phyloP scores from a whole-genome alignment of 2,888 invertebrate species.

The Tridacna crocea region DNA sequence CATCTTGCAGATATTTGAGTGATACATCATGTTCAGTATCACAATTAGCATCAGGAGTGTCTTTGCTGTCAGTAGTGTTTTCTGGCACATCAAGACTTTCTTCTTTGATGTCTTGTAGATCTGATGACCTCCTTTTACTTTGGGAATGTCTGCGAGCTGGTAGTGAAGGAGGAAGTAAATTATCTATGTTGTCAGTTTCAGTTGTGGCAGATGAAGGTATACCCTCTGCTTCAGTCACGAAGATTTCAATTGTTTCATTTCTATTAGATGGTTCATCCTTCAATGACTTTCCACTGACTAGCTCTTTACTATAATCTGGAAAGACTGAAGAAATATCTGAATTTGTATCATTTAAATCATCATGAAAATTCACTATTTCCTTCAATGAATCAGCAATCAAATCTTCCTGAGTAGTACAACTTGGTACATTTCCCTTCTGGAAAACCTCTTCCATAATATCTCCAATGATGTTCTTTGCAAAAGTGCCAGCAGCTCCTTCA shows the following conservation, averaged over 20 bases:
- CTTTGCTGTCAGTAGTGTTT: neutral
- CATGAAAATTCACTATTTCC: too few species aligned
- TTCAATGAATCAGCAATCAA: neutral
- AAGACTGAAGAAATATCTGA: too few species aligned
- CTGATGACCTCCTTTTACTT: neutral
- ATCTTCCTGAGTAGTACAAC: neutral
- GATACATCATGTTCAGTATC: too few species aligned
- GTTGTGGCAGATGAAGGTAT: neutral
- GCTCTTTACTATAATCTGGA: too few species aligned
- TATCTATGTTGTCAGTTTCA: too few species aligned
- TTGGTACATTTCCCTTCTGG: neutral
- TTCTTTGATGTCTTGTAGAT: conserved; percentile 15
- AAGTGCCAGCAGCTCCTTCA: neutral
- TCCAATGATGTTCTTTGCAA: conserved; percentile 15
- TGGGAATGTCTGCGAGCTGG: neutral
- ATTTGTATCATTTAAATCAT: too few species aligned
- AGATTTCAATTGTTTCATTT: neutral
- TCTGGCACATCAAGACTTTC: neutral
- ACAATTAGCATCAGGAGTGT: neutral
- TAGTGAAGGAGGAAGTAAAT: neutral
- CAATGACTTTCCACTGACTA: too few species aligned
- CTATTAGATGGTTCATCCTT: neutral
- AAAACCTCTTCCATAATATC: conserved; percentile 5
- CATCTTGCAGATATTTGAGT: too few species aligned
- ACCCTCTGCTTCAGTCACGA: neutral